These are phyloP conservation scores for Ceratoteleas bidentatus DNA, from an alignment of 1,140 invertebrate genomes.

Conservation along the genomic window DNA sequence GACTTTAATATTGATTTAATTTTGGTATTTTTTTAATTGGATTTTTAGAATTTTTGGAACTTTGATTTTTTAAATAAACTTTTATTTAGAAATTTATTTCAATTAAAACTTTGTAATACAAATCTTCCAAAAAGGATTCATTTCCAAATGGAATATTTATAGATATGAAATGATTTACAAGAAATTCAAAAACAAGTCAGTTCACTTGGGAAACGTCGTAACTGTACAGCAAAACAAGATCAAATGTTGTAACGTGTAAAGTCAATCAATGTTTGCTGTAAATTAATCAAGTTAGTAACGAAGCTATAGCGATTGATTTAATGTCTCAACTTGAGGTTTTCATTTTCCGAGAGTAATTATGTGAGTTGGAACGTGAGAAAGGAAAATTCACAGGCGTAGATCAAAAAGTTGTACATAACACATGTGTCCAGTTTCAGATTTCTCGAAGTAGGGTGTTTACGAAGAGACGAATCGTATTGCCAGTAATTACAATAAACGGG, in stretches of 20 bases:
- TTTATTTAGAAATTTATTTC: too few relatives aligned
- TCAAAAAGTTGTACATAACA: constrained; percentile 59
- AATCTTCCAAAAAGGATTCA: too few relatives aligned
- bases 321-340: neutral
- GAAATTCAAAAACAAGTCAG: too few relatives aligned
- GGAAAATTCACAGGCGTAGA: constrained; percentile 3
- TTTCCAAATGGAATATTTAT: too few relatives aligned
- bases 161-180: too few relatives aligned
- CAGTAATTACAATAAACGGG: constrained; percentile 26
- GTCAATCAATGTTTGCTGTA: constrained; percentile 41
- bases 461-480: constrained; percentile 25
- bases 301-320: constrained; percentile 22
- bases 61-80: too few relatives aligned
- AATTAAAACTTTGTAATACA: too few relatives aligned
- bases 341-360: neutral
- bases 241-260: constrained; percentile 33
- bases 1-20: too few relatives aligned
- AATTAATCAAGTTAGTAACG: constrained; percentile 37
- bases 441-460: constrained; percentile 44
- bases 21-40: too few relatives aligned
- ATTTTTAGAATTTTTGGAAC: too few relatives aligned
- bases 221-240: constrained; percentile 38
- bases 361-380: neutral
- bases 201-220: too few relatives aligned
- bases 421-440: constrained; percentile 28